Evolutionary conservation across 1,140 invertebrate genomes (phyloP), one percentile per base, ranked within the genome.

Genomic region (Pseudachorutes palmiensis): DNA sequence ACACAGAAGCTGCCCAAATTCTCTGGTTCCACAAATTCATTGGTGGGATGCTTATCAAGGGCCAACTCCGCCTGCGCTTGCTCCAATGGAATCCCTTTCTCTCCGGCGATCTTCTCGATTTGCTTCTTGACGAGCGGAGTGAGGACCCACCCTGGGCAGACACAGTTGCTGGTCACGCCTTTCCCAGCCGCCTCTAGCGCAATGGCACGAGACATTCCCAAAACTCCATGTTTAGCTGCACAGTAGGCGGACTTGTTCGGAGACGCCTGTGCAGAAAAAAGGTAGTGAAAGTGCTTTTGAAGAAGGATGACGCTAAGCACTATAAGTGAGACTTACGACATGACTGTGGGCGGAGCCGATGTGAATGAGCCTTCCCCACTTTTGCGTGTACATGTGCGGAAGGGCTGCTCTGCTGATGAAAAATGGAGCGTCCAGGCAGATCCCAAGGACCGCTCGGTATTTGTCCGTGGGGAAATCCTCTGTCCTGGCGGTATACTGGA

Each of bases 71-170:
- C 26, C 19, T 70, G 62, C 19, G 65, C 66, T 32, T 73, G 30
- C 22, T 69, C 63, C 2, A 36, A 14, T 1, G 45, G 49, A 45
- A 67, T 67, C 3, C 29, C 36, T 24, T 58, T 64, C 3, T 72
- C 76, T 67, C 59, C 65, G 12, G 70, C 64, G 49, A 70, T 70
- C 29, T 32, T 66, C 19, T 70, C 62, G 33, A 75, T 73, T 65
- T 75, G 74, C 63, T 74, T 72, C 33, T 73, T 51, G 0, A 75
- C 69, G 19, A 75, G 45, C 32, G 77, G 77, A 29, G 78, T 78
- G n/a, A 76, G 75, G 0, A 79, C 76, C 74, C 75, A 79, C 1
- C 77, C 78, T 16, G 78, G 78, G 74, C 77, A 78, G 22, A 79
- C 73, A 2, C 75, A 75, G 68, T 78, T 79, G 60, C 73, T 74